Evolutionary conservation across 2,113 vertebrate species (phyloP).

Genomic region (Ceratotherium simum): DNA sequence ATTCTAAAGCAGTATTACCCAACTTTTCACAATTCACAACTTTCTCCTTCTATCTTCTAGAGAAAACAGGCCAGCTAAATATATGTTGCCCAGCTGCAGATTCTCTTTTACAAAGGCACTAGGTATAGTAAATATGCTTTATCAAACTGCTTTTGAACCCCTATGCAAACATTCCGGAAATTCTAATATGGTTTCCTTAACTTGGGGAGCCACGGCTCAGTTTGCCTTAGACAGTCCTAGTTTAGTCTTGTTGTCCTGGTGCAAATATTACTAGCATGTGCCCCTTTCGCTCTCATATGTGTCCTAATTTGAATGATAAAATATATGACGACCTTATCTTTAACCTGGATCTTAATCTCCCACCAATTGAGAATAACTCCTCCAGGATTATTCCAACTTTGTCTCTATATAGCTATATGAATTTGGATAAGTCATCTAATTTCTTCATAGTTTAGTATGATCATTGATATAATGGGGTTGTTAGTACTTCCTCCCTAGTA

Average conservation of each 20-base stretch:
- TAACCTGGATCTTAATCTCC: not conserved
- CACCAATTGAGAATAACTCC: not conserved
- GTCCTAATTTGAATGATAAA: not conserved
- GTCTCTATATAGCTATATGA: not conserved
- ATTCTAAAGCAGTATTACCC: not conserved
- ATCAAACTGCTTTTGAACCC: not conserved
- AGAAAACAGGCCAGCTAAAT: not conserved
- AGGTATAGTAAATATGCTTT: not conserved
- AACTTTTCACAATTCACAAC: not conserved
- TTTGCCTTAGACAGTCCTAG: not conserved
- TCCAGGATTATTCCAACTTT: not conserved
- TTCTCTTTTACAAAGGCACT: not conserved
- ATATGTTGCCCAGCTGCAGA: not conserved
- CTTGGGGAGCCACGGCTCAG: accelerated
- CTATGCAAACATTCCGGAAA: not conserved
- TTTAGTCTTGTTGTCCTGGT: not conserved
- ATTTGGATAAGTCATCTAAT: not conserved
- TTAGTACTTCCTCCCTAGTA: not conserved
- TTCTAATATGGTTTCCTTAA: not conserved
- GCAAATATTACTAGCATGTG: not conserved
- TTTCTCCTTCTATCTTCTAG: not conserved
- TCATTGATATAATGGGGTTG: not conserved
- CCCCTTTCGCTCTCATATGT: not conserved
- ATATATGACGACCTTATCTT: not conserved
- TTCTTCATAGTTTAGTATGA: not conserved